A percentile compares a stretch with the other conserved stretches of the same genome.
Conservation (phyloP, 2,113 vertebrate genomes). For the Pogonocichla stellata region DNA sequence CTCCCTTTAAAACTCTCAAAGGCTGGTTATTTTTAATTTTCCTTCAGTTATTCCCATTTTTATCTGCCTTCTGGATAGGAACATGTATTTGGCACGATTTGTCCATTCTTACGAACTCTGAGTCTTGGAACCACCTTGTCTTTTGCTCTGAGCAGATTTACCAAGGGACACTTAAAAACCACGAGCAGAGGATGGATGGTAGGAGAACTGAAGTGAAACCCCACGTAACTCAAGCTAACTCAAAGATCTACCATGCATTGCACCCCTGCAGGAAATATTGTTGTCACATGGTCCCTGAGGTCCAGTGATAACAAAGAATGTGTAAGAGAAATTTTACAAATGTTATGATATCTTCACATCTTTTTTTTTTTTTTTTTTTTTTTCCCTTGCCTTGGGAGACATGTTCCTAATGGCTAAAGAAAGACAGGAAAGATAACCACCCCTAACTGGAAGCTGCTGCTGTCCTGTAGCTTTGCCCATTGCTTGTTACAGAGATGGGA, state of each 20-base stretch:
- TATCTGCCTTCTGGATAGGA: not conserved
- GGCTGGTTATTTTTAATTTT: constrained; percentile 14
- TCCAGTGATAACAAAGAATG: not conserved
- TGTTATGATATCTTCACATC: not conserved
- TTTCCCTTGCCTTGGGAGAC: not conserved
- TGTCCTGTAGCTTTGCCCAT: not conserved
- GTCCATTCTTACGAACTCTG: not conserved
- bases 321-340: not conserved
- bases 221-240: not conserved
- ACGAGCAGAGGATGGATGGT: not conserved
- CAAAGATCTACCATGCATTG: not conserved
- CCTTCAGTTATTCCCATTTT: not conserved
- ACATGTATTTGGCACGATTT: not conserved
- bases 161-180: not conserved
- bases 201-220: not conserved
- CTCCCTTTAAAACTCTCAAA: not conserved
- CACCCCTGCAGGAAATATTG: not conserved
- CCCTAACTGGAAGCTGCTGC: not conserved
- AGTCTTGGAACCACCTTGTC: not conserved
- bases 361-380: not conserved
- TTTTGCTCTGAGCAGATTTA: not conserved
- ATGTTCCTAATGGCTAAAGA: not conserved
- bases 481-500: not conserved
- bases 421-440: not conserved
- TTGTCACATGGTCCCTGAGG: not conserved